Conservation (phyloP, 2,797 vertebrate species). For the Pteronotus mesoamericanus region DNA sequence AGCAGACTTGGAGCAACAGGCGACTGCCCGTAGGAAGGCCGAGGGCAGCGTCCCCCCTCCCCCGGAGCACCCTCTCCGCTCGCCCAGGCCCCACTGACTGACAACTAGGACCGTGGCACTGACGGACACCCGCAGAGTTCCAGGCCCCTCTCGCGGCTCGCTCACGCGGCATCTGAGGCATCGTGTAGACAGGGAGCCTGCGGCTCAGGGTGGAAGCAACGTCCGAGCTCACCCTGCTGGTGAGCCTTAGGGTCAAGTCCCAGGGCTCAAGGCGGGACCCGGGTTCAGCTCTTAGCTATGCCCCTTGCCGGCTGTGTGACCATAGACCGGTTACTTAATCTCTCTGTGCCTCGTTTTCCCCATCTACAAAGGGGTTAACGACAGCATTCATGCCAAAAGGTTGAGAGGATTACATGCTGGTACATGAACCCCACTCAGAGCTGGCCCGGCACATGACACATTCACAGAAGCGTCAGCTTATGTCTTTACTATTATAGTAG, state of each 20-base stretch:
- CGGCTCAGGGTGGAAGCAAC: not conserved
- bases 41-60: not conserved
- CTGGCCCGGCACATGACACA: not conserved
- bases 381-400: not conserved
- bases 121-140: rapidly evolving
- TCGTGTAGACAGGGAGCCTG: not conserved
- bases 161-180: not conserved
- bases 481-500: not conserved
- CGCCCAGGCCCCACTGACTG: not conserved
- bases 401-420: not conserved
- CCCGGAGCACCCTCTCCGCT: not conserved
- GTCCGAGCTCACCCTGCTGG: too few relatives aligned
- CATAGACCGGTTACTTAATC: not conserved
- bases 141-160: not conserved
- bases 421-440: too few relatives aligned
- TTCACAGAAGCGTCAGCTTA: not conserved
- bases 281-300: not conserved
- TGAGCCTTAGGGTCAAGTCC: not conserved
- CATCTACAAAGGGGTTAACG: not conserved
- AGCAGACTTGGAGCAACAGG: not conserved
- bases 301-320: not conserved
- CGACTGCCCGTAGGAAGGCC: not conserved
- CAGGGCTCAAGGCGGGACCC: not conserved
- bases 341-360: not conserved
- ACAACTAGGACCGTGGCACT: not conserved